Evolutionary conservation across 2,888 invertebrate genomes (phyloP).

Genomic region (Rhingia campestris): DNA sequence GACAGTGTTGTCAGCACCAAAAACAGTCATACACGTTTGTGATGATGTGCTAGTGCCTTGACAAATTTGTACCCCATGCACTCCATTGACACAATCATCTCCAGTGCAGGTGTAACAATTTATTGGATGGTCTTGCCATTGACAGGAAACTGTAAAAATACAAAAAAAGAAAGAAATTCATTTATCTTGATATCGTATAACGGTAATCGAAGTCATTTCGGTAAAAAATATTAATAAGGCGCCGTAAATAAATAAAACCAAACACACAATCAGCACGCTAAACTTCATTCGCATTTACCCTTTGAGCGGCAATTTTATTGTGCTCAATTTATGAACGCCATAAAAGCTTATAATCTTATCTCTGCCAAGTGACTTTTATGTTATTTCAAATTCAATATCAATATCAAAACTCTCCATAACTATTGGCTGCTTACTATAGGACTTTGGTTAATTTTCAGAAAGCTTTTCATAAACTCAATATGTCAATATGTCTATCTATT

Average conservation of each 20-base stretch:
- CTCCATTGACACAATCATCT: conserved; percentile 73
- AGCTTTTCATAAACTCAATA: too few relatives aligned
- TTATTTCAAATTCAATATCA: background rate
- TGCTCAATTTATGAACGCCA: background rate
- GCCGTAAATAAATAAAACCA: conserved; percentile 46
- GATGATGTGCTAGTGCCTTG: conserved; percentile 67
- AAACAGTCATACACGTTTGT: conserved; percentile 77
- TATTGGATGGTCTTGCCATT: conserved; percentile 77
- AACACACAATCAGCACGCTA: conserved; percentile 1
- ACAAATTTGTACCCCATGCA: conserved; percentile 75
- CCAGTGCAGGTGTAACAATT: conserved; percentile 77
- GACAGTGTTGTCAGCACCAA: conserved; percentile 74
- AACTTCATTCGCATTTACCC: background rate
- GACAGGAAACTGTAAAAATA: conserved; percentile 49
- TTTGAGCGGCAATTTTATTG: conserved; percentile 9
- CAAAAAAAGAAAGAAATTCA: conserved; percentile 21
- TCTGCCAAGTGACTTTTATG: background rate
- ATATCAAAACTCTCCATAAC: background rate
- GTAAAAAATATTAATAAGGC: conserved; percentile 4
- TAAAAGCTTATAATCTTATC: conserved; percentile 33
- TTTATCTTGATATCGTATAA: conserved; percentile 15
- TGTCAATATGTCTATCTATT: too few relatives aligned
- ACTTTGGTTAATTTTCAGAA: too few relatives aligned
- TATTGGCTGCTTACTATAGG: too few relatives aligned
- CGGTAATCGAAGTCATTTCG: conserved; percentile 1